Evolutionary conservation across 2,113 vertebrate genomes (phyloP).

Genomic region (Ctenodactylus gundi): DNA sequence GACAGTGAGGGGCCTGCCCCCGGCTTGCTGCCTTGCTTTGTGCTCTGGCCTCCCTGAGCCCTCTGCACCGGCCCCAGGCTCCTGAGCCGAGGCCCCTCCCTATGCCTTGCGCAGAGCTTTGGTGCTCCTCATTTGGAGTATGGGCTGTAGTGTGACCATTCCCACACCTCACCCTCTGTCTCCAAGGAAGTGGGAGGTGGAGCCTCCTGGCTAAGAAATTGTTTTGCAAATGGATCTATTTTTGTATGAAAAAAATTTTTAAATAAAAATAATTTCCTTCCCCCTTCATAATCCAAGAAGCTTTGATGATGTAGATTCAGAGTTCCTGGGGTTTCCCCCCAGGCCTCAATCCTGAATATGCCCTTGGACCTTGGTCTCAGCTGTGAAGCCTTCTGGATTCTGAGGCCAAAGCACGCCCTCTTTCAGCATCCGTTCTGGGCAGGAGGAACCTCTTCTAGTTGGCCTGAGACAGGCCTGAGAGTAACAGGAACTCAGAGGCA

Average conservation of each 20-base stretch:
- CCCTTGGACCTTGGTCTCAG: neutral
- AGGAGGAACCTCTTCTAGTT: neutral
- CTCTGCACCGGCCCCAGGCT: conserved; percentile 28
- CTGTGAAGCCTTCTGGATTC: neutral
- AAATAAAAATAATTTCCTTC: conserved; percentile 46
- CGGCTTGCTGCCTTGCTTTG: neutral
- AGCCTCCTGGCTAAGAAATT: conserved; percentile 75
- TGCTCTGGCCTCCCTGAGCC: neutral
- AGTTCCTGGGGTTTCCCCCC: conserved; percentile 11
- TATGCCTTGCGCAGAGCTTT: neutral
- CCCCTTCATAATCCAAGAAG: conserved; percentile 62
- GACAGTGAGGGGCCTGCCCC: neutral
- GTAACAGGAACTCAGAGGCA: conserved; percentile 9
- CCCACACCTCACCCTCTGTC: conserved; percentile 56
- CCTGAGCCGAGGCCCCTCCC: neutral
- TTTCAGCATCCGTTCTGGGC: neutral
- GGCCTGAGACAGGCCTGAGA: conserved; percentile 42
- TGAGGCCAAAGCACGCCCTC: neutral
- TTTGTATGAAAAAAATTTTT: conserved; percentile 77
- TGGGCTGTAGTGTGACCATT: conserved; percentile 53
- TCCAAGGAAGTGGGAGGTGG: conserved; percentile 70
- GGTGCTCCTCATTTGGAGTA: conserved; percentile 50
- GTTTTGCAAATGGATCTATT: conserved; percentile 83
- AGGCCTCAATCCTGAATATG: neutral
- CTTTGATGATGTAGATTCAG: conserved; percentile 35